phyloP scores from a whole-genome alignment of 2,888 invertebrate genomes.

The Oxyteleia sp. region DNA sequence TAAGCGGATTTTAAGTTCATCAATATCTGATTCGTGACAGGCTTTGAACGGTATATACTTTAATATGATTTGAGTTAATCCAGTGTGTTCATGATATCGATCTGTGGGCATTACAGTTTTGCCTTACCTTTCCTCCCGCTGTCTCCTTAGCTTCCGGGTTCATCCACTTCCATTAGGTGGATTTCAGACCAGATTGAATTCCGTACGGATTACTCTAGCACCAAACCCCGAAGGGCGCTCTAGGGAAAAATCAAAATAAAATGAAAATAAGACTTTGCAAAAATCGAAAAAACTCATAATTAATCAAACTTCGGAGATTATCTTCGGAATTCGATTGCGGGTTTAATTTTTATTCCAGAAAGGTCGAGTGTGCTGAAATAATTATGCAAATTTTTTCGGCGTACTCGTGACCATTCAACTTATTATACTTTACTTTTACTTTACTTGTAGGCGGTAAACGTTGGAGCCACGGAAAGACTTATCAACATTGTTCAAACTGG shows the following conservation, averaged over 20 bases:
- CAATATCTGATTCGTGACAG: constrained; percentile 41
- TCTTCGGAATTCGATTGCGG: neutral
- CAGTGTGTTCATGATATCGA: constrained; percentile 19
- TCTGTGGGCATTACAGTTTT: neutral
- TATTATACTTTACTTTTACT: constrained; percentile 4
- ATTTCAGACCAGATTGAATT: constrained; percentile 70
- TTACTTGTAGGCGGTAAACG: constrained; percentile 77
- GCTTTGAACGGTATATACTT: constrained; percentile 31
- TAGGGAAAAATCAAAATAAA: constrained; percentile 79
- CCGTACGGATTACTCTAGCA: constrained; percentile 85
- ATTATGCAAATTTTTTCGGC: too few species aligned
- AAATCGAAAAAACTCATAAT: neutral
- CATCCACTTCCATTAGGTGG: constrained; percentile 40
- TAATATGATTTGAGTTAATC: constrained; percentile 1
- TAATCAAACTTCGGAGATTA: constrained; percentile 1
- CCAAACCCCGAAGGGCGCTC: constrained; percentile 86
- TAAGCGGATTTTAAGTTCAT: too few species aligned
- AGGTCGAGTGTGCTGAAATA: too few species aligned
- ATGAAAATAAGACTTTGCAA: constrained; percentile 22
- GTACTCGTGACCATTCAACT: neutral
- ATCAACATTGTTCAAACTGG: constrained; percentile 84
- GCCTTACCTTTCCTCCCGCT: constrained; percentile 50
- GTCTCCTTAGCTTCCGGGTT: constrained; percentile 22
- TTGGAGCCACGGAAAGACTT: constrained; percentile 80
- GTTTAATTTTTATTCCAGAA: too few species aligned